phyloP scores from a whole-genome alignment of 2,888 invertebrate species.

The Crepidodera aurea region DNA sequence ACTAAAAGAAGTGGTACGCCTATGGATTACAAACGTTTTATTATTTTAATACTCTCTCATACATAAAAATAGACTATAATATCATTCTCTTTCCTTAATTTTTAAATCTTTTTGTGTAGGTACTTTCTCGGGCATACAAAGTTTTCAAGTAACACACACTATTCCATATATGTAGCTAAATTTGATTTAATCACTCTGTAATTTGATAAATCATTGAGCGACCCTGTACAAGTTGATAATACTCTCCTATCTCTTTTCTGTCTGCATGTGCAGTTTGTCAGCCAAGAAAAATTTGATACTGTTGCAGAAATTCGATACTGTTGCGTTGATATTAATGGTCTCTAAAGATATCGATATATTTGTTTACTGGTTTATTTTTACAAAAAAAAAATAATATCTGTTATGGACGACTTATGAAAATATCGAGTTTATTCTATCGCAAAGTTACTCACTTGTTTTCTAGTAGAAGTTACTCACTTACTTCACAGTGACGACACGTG shows the following conservation, averaged over 20 bases:
- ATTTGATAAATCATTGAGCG: too few relatives aligned
- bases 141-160: too few relatives aligned
- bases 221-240: not conserved
- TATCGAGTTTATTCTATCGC: constrained; percentile 4
- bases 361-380: constrained; percentile 21
- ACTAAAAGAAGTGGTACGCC: too few relatives aligned
- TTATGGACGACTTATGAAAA: constrained; percentile 2
- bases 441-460: constrained; percentile 5
- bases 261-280: constrained; percentile 4
- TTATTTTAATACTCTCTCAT: too few relatives aligned
- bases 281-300: constrained; percentile 25
- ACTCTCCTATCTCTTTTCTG: not conserved
- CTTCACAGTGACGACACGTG: not conserved
- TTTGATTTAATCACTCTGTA: too few relatives aligned
- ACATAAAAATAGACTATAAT: too few relatives aligned
- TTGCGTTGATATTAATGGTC: constrained; percentile 21
- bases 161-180: too few relatives aligned
- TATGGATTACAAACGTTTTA: too few relatives aligned
- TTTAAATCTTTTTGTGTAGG: too few relatives aligned
- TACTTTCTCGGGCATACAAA: too few relatives aligned
- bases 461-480: not conserved
- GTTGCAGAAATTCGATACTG: constrained; percentile 33
- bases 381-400: not conserved
- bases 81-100: too few relatives aligned
- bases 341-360: constrained; percentile 26